Evolutionary conservation across 2,888 invertebrate genomes (phyloP), one percentile per base, ranked within the genome.

Genomic region (Pyralis farinalis): DNA sequence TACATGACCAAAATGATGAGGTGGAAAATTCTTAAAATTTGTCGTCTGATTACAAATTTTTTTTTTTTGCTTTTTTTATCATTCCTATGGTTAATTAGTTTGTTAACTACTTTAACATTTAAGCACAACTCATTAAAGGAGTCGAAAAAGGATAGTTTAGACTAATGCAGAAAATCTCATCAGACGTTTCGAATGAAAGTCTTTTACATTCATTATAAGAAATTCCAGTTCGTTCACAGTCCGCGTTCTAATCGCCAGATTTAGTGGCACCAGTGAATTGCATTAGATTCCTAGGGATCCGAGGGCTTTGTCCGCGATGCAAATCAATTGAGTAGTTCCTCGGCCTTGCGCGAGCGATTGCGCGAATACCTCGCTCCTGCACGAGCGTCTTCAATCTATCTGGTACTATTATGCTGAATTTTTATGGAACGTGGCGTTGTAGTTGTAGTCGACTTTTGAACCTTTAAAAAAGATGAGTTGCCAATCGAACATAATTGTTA

Each of bases 321-420:
- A 81, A 78, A 82, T 81, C 78, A 75, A 81, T 79, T 72, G 72
- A 70, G 70, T 62, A 62, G 64, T 61, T 43, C 50, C 48, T 44
- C 52, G 30, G 50, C 51, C 54, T 40, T 42, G 55, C 54, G 68
- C 71, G 71, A 70, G 65, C 66, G 64, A 71, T 69, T 58, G 66
- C 49, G 65, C 63, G 63, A 55, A 55, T 63, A 60, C 62, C 60
- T 16, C n/a, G 30, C 37, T 16, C 16, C 16, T 16, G 16, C 16
- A 16, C 16, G n/a, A n/a, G n/a, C n/a, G 16, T 16, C 16, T 16
- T 16, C 16, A 4, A 10, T 16, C n/a, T 20, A 16, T 20, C 36
- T 29, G 9, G 12, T 16, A 36, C 36, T 34, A 29, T 35, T 35
- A 4, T 16, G 16, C 16, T 16, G 16, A 16, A 16, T 3, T 16